These are phyloP conservation scores for Cheilosia variabilis DNA, from an alignment of 2,888 invertebrate species.

Conservation along the genomic window DNA sequence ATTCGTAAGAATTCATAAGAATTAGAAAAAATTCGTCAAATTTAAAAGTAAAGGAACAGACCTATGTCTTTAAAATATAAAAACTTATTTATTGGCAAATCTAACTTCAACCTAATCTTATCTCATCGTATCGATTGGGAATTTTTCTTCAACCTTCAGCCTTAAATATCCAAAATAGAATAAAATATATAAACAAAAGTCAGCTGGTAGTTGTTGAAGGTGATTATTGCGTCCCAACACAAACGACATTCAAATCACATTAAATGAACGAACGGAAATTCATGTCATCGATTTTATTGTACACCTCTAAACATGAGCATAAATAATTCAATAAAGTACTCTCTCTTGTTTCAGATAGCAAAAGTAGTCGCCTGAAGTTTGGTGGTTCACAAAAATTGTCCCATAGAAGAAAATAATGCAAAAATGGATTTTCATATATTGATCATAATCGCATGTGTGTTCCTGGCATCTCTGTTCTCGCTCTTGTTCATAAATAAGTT, in stretches of 20 bases:
- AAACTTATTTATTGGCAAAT: no score
- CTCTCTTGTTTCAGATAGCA: constrained; percentile 60
- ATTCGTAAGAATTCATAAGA: no score
- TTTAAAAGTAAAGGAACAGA: no score
- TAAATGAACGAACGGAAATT: constrained; percentile 6
- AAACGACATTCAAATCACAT: constrained; percentile 33
- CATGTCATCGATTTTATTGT: constrained; percentile 48
- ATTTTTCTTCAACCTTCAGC: background rate
- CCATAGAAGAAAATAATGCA: constrained; percentile 80
- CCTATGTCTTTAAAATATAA: no score
- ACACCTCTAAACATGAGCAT: background rate
- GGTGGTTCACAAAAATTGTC: constrained; percentile 48
- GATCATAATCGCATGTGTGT: constrained; percentile 83
- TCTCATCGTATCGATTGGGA: background rate
- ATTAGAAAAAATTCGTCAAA: no score
- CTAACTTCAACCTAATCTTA: constrained; percentile 16
- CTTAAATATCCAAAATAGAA: constrained; percentile 25
- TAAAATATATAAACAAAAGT: background rate
- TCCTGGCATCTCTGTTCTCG: constrained; percentile 82
- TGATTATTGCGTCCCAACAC: background rate
- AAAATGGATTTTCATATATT: constrained; percentile 84
- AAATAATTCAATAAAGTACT: constrained; percentile 23
- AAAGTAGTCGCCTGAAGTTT: constrained; percentile 39
- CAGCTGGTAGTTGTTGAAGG: background rate
- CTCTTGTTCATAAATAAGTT: constrained; percentile 83